Evolutionary conservation across 2,888 invertebrate species (phyloP), one percentile per base, ranked within the genome.

Genomic region (Linyphia triangularis): DNA sequence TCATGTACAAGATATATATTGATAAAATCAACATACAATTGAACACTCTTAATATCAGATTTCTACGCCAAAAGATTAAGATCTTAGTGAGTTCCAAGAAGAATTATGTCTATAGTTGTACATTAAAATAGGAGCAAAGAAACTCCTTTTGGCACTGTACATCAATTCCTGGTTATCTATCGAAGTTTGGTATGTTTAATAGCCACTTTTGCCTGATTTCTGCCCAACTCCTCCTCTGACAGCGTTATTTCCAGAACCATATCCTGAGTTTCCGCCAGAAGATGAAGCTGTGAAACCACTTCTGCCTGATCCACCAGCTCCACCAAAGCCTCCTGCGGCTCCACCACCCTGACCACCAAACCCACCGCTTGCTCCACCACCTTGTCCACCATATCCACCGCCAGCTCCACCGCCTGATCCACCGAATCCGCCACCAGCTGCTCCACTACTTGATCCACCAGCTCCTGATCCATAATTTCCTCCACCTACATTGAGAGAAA

Each of bases 221-320:
- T 63, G 37, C 16, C 77, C 77, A 10, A 37, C 77, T 16, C 75
- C 57, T 13, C 57, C 63, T 63, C 77, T 61, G n/a, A n/a, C n/a
- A n/a, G n/a, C n/a, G n/a, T n/a, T n/a, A n/a, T n/a, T n/a, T n/a
- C 75, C 24, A n/a, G 19, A 16, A 33, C 59, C 59, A 16, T 33
- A 59, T 10, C 73, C 28, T 19, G 57, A 19, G 0, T 26, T 57
- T 33, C 73, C 63, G 40, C 37, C 37, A 24, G 61, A 30, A 16
- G 59, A 30, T 0, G 59, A 57, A 30, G 30, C 73, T 5, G 51
- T 51, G 26, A 63, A 63, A 37, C 59, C 81, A 69, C 57, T 16
- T 2, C 59, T 19, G 22, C 22, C 19, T 28, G 9, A 10, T n/a
- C 57, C 33, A 16, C 77, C 37, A 16, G 67, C 57, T 37, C 40